Conservation (phyloP, 2,888 invertebrate species). For the Heteromurus nitidus region DNA sequence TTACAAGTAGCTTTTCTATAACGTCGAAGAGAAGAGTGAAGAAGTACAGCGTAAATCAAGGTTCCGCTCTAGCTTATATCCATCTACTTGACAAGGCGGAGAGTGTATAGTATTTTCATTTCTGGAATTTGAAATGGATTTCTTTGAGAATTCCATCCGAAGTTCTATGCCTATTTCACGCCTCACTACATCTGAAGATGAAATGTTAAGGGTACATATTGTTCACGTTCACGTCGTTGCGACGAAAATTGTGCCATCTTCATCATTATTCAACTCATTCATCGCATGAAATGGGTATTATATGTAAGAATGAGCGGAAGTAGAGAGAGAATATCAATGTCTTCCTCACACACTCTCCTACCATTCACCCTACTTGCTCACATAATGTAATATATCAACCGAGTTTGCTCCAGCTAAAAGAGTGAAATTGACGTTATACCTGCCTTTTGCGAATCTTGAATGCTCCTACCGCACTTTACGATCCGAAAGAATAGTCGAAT, state of each 20-base stretch:
- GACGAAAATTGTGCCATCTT: slow-evolving; percentile 12
- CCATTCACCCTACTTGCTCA: too few species aligned
- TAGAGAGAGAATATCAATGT: neutral
- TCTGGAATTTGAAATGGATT: neutral
- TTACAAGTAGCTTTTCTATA: slow-evolving; percentile 4
- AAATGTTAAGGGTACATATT: neutral
- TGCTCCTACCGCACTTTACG: neutral
- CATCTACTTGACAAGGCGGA: neutral
- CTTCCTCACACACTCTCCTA: neutral
- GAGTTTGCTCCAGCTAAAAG: neutral
- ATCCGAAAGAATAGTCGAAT: neutral
- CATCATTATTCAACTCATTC: neutral
- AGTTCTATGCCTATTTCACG: neutral
- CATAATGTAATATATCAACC: too few species aligned
- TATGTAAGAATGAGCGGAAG: neutral
- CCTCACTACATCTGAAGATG: neutral
- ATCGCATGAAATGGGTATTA: neutral
- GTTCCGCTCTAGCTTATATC: neutral
- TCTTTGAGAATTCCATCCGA: neutral
- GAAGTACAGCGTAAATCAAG: neutral
- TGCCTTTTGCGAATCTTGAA: neutral
- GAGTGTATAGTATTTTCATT: neutral
- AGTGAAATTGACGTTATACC: neutral
- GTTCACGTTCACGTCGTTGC: too few species aligned
- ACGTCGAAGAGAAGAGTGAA: neutral